Percentiles rank a stretch among this genome's conserved stretches.
phyloP scores from a whole-genome alignment of 2,113 vertebrate species.

The Tympanuchus pallidicinctus region DNA sequence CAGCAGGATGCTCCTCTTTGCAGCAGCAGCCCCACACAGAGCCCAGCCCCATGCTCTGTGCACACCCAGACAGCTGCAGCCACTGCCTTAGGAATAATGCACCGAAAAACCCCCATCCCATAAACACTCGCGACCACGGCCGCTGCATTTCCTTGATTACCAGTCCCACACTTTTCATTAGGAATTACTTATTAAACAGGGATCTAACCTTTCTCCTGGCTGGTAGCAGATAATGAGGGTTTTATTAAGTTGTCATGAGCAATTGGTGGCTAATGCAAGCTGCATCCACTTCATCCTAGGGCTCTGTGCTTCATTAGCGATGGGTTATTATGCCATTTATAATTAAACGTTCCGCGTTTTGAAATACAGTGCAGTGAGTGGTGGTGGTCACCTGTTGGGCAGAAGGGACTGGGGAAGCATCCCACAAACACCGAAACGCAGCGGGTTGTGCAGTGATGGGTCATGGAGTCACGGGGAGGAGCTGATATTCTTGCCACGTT shows the following conservation, averaged over 20 bases:
- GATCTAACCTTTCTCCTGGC: not conserved
- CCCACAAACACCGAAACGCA: not conserved
- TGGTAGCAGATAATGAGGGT: not conserved
- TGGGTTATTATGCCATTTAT: not conserved
- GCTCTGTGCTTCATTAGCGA: not conserved
- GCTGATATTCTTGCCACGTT: too few relatives aligned
- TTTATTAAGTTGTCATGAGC: not conserved
- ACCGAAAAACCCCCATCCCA: not conserved
- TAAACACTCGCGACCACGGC: not conserved
- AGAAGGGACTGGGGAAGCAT: rapidly evolving
- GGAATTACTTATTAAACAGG: constrained; percentile 54
- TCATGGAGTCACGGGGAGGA: not conserved
- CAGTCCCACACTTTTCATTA: constrained; percentile 28
- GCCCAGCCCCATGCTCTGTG: not conserved
- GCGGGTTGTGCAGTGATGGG: not conserved
- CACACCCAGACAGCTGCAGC: not conserved
- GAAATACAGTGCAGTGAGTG: not conserved
- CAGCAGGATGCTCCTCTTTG: not conserved
- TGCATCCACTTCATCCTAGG: not conserved
- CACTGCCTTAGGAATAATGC: not conserved
- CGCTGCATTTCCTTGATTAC: not conserved
- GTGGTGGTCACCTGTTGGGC: not conserved
- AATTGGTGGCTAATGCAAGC: not conserved
- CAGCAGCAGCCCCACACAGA: not conserved
- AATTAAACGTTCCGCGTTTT: not conserved